Evolutionary conservation across 2,113 vertebrate genomes (phyloP), one percentile per base, ranked within the genome.

Genomic region (Pelusios castaneus): DNA sequence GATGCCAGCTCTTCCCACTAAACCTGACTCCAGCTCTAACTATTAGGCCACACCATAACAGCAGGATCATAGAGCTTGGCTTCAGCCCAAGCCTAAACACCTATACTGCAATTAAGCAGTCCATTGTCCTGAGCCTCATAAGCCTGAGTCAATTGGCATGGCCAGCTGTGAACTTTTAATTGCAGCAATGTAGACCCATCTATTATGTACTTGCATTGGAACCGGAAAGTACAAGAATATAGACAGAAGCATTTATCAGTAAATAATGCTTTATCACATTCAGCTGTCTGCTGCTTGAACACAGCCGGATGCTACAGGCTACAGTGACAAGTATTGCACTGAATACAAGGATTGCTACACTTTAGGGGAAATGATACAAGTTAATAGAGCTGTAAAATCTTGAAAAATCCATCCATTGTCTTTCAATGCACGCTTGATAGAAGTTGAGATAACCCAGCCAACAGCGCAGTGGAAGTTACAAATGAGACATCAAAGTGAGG

Each of bases 391-490:
- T 86, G 83, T 24, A 49, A 75, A 47, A 38, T 60, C 31, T 87
- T 87, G 19, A 6, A 89, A 94, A 94, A 95, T 78, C 51, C 9
- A 76, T 82, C 41, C 81, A 13, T 83, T 91, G 6, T 80, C 10
- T 84, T 91, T 75, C 43, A 75, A 13, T 47, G 43, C 88, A 80
- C 82, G 29, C 10, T 56, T 92, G 5, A 21, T 27, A 4, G 6
- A 2, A 80, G 6, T 5, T 78, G 54, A 51, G 73, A 77, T 4
- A 76, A 79, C 17, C 67, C 17, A 88, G 82, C 22, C 22, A 92
- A 82, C 29, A 47, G 3, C 9, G 84, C 87, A 3, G 7, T 81
- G 76, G 14, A 58, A n/a, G n/a, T 21, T 92, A 67, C 73, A 93
- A 86, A 1, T 22, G 52, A 86, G 84, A 85, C 76, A 92, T 85